These are phyloP conservation scores for Forbesichthys agassizii DNA, from an alignment of 2,113 vertebrate species.

Conservation along the genomic window DNA sequence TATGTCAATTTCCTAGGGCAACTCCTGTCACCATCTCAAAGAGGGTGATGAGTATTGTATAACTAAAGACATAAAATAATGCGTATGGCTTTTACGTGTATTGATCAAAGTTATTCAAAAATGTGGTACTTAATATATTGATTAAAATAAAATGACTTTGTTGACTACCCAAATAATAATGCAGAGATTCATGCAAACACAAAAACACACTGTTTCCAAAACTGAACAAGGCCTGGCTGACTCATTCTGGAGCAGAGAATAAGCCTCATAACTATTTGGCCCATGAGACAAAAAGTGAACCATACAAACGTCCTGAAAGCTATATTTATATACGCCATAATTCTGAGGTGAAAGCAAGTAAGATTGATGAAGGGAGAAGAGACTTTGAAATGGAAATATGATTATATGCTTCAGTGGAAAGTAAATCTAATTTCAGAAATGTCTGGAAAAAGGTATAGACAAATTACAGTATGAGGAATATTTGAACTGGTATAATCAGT, in stretches of 20 bases:
- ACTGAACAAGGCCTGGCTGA: not conserved
- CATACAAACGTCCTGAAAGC: constrained; percentile 8
- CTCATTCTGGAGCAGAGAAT: constrained; percentile 8
- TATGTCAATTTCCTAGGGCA: constrained; percentile 62
- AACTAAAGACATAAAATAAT: not conserved
- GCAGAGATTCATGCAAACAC: not conserved
- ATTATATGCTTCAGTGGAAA: constrained; percentile 20
- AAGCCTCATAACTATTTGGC: constrained; percentile 10
- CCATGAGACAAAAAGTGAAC: constrained; percentile 20
- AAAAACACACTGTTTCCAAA: constrained; percentile 2
- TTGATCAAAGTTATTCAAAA: not conserved
- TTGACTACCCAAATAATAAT: not conserved
- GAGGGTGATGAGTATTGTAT: constrained; percentile 6
- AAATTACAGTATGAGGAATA: constrained; percentile 8
- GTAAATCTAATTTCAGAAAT: constrained; percentile 16
- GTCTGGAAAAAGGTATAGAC: not conserved
- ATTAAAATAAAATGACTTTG: too few relatives aligned
- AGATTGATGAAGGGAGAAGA: constrained; percentile 25
- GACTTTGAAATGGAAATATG: constrained; percentile 17
- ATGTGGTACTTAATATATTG: too few relatives aligned
- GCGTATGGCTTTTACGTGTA: not conserved
- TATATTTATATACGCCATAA: constrained; percentile 26
- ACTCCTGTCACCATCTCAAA: constrained; percentile 52
- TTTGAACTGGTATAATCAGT: not conserved
- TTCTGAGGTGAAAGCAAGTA: constrained; percentile 22